These are phyloP conservation scores for Anguilla megastoma DNA, from an alignment of 2,797 vertebrate genomes.

Conservation along the genomic window DNA sequence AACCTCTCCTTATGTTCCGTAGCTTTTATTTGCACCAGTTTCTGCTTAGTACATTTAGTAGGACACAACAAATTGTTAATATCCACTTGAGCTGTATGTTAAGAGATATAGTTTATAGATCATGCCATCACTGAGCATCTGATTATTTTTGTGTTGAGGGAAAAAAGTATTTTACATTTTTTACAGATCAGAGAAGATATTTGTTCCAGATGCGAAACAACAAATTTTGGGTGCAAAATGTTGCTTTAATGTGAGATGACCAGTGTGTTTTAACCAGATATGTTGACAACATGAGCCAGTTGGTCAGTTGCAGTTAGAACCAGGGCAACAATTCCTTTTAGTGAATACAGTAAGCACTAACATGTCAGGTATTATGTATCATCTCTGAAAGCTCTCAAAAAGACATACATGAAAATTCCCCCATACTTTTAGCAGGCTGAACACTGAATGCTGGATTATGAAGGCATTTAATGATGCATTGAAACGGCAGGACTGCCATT, in stretches of 20 bases:
- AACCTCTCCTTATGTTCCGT: background rate
- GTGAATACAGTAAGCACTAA: background rate
- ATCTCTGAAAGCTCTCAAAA: background rate
- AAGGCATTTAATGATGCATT: background rate
- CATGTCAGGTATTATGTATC: background rate
- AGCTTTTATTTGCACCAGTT: background rate
- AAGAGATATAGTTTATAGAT: background rate
- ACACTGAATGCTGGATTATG: background rate
- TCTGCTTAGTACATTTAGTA: background rate
- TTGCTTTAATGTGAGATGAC: background rate
- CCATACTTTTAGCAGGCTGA: background rate
- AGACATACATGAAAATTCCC: background rate
- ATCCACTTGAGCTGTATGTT: no score
- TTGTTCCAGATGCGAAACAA: background rate
- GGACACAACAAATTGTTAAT: background rate
- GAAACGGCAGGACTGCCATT: background rate
- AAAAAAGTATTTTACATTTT: background rate
- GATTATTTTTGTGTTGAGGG: background rate
- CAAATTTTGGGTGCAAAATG: background rate
- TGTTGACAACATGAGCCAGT: background rate
- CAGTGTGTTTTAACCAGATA: background rate
- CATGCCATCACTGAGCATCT: background rate
- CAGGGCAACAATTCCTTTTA: background rate
- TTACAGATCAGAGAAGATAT: background rate
- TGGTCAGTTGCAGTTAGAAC: background rate